These are phyloP conservation scores for Brenthis hecate DNA, from an alignment of 2,888 invertebrate genomes.

Conservation along the genomic window DNA sequence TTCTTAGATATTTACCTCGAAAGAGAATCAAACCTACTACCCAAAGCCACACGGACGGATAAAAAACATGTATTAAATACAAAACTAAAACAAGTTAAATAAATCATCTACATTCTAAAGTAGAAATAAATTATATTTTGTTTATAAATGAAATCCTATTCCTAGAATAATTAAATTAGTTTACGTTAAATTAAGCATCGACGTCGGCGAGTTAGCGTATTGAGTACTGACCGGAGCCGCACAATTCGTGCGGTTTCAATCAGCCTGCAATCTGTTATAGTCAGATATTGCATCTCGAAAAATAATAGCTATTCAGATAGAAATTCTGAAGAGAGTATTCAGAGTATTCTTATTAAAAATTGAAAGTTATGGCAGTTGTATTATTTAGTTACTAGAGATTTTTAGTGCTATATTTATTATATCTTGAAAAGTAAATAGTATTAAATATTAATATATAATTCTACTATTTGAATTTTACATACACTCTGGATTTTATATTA, in stretches of 20 bases:
- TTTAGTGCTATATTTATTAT: no score
- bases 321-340: slow-evolving; percentile 9
- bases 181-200: slow-evolving; percentile 15
- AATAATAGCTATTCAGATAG: slow-evolving; percentile 5
- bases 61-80: no score
- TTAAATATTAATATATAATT: no score
- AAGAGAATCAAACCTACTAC: no score
- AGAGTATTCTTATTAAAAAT: not conserved
- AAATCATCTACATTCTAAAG: not conserved
- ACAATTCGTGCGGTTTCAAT: slow-evolving; percentile 20
- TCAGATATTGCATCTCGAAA: slow-evolving; percentile 19
- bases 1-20: no score
- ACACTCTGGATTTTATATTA: no score
- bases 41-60: no score
- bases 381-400: no score
- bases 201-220: not conserved
- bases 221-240: slow-evolving; percentile 2
- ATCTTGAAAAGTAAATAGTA: no score
- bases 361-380: no score
- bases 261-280: slow-evolving; percentile 13
- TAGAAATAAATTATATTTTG: not conserved
- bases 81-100: not conserved
- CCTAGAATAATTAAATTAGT: slow-evolving; percentile 11
- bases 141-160: slow-evolving; percentile 5
- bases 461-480: no score